Base-by-base conservation (phyloP, 2,797 vertebrate species). In the Spinibarbus caldwelli region DNA sequence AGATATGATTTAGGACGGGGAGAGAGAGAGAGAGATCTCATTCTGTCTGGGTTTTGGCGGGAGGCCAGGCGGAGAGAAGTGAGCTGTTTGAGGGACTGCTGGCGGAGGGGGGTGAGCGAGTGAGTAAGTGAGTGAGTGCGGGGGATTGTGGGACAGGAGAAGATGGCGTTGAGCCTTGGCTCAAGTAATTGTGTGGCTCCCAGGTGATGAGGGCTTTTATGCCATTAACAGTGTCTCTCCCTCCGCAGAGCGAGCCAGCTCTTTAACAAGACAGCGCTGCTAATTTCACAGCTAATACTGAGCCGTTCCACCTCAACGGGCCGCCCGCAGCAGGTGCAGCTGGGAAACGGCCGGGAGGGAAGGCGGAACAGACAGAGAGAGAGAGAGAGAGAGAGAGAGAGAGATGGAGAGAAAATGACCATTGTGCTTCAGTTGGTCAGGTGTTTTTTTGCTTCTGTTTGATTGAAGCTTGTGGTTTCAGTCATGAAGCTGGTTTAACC, bases 281-380 rank as follows among this genome's bases (percentile, higher is more conserved):
- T 98, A 97, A 98, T 99, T 98, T 98, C 97, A 95, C 96, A 97
- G 95, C 96, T 97, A 97, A 98, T 97, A 97, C 95, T 93, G 96
- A 97, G 95, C 95, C 41, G 96, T 98, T 98, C 97, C 96, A 95
- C 96, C 93, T 95, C 95, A 94, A 62, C 95, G 62, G 75, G 75
- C 86, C 79, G 96, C 93, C 93, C 95, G 93, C 95, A 96, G 96
- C 95, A 96, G 95, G 96, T 96, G 96, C 95, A 93, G 94, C 94
- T 94, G 92, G 93, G 94, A 95, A 94, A 93, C 93, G 91, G 92
- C 93, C 93, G 93, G 82, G 92, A 91, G 93, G 93, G 93, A 93
- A 91, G 93, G 93, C 4, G 59, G 41, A 47, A 89, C 90, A 89
- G 94, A 92, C 92, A 90, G 92, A 93, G 94, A 94, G 77, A 80